Conservation (phyloP, 2,888 invertebrate species). For the Antitype chi region DNA sequence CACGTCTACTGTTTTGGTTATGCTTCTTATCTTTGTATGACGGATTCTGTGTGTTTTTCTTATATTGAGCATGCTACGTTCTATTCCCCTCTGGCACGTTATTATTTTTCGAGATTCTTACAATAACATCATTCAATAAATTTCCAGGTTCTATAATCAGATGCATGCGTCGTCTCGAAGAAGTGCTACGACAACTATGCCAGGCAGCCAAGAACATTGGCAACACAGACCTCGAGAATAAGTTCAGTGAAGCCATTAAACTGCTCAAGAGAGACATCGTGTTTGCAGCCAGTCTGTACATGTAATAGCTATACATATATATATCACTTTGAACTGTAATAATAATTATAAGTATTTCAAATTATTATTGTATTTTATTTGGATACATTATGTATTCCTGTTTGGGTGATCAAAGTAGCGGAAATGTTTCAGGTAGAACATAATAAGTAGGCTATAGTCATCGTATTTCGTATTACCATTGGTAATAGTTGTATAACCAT, state of each 20-base stretch:
- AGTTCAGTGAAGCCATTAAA: slow-evolving; percentile 98
- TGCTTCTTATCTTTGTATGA: no score
- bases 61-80: no score
- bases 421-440: neutral
- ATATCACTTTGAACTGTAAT: slow-evolving; percentile 31
- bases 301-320: slow-evolving; percentile 72
- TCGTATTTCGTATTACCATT: neutral
- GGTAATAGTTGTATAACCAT: neutral
- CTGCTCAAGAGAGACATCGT: slow-evolving; percentile 99
- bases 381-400: neutral
- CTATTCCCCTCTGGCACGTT: no score
- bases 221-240: slow-evolving; percentile 98
- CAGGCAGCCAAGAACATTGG: slow-evolving; percentile 99
- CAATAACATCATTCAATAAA: neutral
- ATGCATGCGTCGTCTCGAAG: slow-evolving; percentile 98
- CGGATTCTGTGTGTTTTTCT: no score
- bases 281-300: slow-evolving; percentile 99
- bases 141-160: slow-evolving; percentile 92
- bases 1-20: no score
- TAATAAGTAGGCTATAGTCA: neutral
- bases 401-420: neutral
- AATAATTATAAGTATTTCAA: slow-evolving; percentile 37
- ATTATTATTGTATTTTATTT: slow-evolving; percentile 22
- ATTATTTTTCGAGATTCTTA: no score
- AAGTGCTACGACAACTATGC: slow-evolving; percentile 98